Evolutionary conservation across 53 echinoderm and acorn worm species (phyloP).

Genomic region (Mesocentrotus franciscanus): DNA sequence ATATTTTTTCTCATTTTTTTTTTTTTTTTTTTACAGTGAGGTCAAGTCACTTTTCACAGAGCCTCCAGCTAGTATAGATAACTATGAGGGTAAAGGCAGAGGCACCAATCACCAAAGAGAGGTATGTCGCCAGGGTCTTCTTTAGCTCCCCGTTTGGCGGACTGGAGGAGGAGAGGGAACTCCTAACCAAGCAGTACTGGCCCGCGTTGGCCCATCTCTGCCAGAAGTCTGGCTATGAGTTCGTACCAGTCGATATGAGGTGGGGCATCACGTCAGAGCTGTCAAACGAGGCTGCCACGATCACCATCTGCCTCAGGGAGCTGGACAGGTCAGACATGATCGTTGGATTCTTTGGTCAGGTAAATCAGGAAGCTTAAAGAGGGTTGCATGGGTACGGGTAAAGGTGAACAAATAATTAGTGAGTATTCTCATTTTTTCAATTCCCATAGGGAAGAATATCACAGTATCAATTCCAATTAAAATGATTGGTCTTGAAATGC

Average conservation of each 20-base stretch:
- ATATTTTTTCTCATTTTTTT: too few relatives aligned
- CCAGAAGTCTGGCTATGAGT: constrained; percentile 84
- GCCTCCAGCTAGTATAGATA: neutral
- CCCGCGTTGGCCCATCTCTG: constrained; percentile 83
- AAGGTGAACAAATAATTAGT: too few relatives aligned
- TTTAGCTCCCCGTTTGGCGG: constrained; percentile 90
- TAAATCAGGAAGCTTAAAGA: constrained; percentile 28
- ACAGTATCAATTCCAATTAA: too few relatives aligned
- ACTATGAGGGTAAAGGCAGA: constrained; percentile 26
- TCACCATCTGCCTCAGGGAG: constrained; percentile 86
- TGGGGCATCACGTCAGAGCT: constrained; percentile 90
- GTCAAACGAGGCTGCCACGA: constrained; percentile 83
- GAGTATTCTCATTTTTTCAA: too few relatives aligned
- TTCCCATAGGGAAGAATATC: too few relatives aligned
- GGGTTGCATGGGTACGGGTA: too few relatives aligned
- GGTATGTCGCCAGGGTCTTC: constrained; percentile 61
- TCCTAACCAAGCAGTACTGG: constrained; percentile 92
- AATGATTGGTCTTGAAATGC: too few relatives aligned
- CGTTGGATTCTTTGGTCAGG: constrained; percentile 95
- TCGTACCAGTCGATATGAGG: constrained; percentile 87
- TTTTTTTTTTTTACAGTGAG: neutral
- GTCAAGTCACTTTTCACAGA: neutral
- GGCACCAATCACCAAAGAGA: constrained; percentile 54
- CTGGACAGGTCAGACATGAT: constrained; percentile 86
- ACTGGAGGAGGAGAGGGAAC: constrained; percentile 84